Evolutionary conservation across 2,888 invertebrate genomes (phyloP), one percentile per base, ranked within the genome.

Genomic region (Biston stratarius): DNA sequence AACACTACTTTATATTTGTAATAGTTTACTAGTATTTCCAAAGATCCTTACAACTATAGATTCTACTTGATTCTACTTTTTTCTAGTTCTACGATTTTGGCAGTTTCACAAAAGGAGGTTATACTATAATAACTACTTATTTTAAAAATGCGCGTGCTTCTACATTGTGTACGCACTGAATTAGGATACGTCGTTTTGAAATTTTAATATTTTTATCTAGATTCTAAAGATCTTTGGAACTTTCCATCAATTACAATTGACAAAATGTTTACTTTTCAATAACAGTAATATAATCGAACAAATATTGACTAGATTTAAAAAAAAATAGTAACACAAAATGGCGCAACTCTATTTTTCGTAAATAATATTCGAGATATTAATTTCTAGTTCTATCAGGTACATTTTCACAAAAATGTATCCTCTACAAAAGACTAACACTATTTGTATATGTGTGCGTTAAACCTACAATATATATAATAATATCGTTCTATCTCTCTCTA

Each of bases 361-460:
- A 15, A 47, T 38, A 51, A 53, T 12, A 67, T 59, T 53, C 59
- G 55, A 67, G 58, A 56, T n/a, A 34, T 42, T 63, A 49, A 24
- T 24, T 24, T 51, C 52, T 67, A 61, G 40, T 53, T 47, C 56
- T 15, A 44, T 58, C 56, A 38, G 15, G 52, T 59, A 72, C 56
- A 68, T 65, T 69, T 57, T 3, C 8, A 53, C 48, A 52, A 61
- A 62, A 53, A 71, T 61, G 70, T 72, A 65, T 55, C 61, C 42
- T 59, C 68, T 72, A 67, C 36, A 71, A 56, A 62, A 57, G 49
- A 60, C 62, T 60, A 61, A 47, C 42, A 58, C 67, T 74, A 72
- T 69, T 64, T 66, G 68, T 74, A 70, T 71, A 68, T 68, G 60
- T 74, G 74, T 72, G 74, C 59, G 64, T 69, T 72, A 67, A 67